Evolutionary conservation across 2,113 vertebrate genomes (phyloP).

Genomic region (Genyomyrus donnyi): DNA sequence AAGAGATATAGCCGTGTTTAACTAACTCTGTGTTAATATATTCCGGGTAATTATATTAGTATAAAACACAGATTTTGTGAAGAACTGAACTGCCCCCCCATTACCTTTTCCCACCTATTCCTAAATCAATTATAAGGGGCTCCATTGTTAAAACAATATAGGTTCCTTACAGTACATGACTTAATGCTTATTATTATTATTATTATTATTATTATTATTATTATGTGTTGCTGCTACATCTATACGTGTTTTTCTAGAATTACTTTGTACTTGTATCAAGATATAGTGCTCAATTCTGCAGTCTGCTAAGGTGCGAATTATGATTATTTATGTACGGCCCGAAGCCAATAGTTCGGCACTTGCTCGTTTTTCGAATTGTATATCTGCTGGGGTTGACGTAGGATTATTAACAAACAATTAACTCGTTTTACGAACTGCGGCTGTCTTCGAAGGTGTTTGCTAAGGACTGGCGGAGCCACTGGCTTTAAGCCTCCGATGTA

Average conservation of each 20-base stretch:
- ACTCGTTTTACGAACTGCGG: neutral
- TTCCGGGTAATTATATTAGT: neutral
- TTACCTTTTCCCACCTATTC: neutral
- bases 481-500: neutral
- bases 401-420: neutral
- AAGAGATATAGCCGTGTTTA: neutral
- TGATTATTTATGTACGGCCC: neutral
- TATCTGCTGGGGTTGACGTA: neutral
- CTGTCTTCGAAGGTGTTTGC: neutral
- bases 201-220: constrained; percentile 4
- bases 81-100: neutral
- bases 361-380: neutral
- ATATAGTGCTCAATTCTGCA: neutral
- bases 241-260: neutral
- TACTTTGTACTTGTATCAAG: neutral
- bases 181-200: neutral
- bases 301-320: neutral
- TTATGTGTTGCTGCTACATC: neutral
- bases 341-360: neutral
- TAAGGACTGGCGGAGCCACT: neutral
- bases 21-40: neutral
- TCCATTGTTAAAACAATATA: neutral
- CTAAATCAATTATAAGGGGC: constrained; percentile 6
- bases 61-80: neutral
- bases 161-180: neutral